Percentiles rank a stretch among this genome's conserved stretches.
Conservation (phyloP, 2,113 vertebrate species). For the Oncorhynchus masou region DNA sequence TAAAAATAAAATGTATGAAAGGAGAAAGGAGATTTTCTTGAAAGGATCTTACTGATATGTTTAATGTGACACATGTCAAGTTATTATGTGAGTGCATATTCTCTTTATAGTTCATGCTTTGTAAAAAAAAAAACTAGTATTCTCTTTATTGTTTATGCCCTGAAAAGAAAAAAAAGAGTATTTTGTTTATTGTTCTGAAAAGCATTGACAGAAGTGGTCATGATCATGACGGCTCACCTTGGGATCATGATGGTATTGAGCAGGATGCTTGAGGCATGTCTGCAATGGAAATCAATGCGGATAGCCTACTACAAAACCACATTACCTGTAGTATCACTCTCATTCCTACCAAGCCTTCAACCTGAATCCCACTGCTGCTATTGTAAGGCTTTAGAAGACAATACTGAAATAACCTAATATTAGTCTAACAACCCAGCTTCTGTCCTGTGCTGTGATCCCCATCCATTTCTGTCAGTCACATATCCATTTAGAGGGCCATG, state of each 20-base stretch:
- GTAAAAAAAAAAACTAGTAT: neutral
- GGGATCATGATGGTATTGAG: slow-evolving; percentile 3
- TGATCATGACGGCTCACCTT: slow-evolving; percentile 3
- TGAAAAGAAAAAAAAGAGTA: too few relatives aligned
- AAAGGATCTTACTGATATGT: neutral
- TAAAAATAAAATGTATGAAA: neutral
- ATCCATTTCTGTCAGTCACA: slow-evolving; percentile 20
- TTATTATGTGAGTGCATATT: neutral
- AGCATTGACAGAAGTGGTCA: neutral
- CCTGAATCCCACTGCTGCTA: slow-evolving; percentile 1
- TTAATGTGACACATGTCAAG: neutral
- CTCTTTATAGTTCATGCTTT: neutral
- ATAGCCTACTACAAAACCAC: neutral
- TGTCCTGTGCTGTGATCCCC: slow-evolving; percentile 16
- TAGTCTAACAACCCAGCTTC: slow-evolving; percentile 7
- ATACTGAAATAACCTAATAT: slow-evolving; percentile 25
- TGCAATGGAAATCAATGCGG: neutral
- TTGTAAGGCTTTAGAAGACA: slow-evolving; percentile 6
- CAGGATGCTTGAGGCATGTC: too few relatives aligned
- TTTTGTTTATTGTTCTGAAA: too few relatives aligned
- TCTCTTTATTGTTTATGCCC: too few relatives aligned
- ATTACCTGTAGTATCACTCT: slow-evolving; percentile 1
- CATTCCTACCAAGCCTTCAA: slow-evolving; percentile 16
- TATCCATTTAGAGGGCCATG: slow-evolving; percentile 27
- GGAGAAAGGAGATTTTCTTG: neutral